Base-by-base conservation (phyloP, 2,113 vertebrate species). In the Bufo bufo region DNA sequence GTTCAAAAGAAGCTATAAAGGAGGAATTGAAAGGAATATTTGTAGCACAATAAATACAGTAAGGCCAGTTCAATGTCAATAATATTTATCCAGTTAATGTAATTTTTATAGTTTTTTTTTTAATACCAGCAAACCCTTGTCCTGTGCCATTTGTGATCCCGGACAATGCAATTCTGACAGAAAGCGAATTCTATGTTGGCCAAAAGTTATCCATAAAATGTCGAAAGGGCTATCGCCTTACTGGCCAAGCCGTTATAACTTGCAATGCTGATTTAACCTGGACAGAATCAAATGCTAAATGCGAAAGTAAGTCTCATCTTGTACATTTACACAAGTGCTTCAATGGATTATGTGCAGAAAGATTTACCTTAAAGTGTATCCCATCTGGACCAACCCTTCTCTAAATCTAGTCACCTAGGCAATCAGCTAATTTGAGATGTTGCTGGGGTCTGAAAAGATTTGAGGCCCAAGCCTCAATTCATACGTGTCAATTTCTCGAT, bases 211-310 rank as follows among this genome's bases (percentile, higher is more conserved):
- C 95, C 2, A 93, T 99, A 91, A 92, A 90, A 90, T 99, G 98
- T 87, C 95, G 97, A 65, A 95, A 96, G 94, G 98, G 98, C 72
- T 97, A 97, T 90, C 94, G 94, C 50, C 94, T 96, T 72, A 96
- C 92, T 89, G 96, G 96, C 0, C 90, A 93, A 2, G 93, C 95
- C 47, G 86, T 93, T 88, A 95, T 99, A 87, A 96, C 93, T 72
- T 99, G 98, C 92, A 96, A 94, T 75, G 92, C 94, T 0, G 97
- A 99, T 79, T 97, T 96, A 93, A 98, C 95, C 0, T 99, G 98
- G 98, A 98, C 94, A 80, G 94, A 95, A 87, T 75, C 95, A 87
- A 94, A 89, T 20, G 93, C 95, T 8, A 96, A 93, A 61, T 99
- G 98, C 91, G 96, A 98, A 93, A 96, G 98, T 99, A 94, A 94